A percentile compares a stretch with the other conserved stretches of the same genome.
Conservation (phyloP, 37 sponge, comb jelly and placozoan genomes). For the Beroe ovata region DNA sequence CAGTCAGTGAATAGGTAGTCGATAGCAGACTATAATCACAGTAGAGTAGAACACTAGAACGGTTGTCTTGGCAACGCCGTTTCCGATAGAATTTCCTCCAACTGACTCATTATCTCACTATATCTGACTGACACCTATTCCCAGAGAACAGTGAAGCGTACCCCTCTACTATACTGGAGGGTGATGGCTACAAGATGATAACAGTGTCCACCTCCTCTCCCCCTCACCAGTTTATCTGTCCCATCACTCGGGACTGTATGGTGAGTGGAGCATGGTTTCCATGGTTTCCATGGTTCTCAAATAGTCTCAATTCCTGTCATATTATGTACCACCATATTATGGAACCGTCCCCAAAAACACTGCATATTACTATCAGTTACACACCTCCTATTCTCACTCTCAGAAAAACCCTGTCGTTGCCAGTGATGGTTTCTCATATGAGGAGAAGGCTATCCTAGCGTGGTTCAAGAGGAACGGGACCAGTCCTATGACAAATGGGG, state of each 20-base stretch:
- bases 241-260: conserved; percentile 58
- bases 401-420: conserved; percentile 69
- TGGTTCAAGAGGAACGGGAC: conserved; percentile 56
- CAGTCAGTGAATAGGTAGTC: no score
- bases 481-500: conserved; percentile 70
- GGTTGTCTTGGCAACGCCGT: no score
- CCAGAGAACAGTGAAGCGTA: conserved; percentile 40
- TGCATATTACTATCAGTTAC: background rate
- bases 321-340: no score
- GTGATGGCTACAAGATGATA: conserved; percentile 49
- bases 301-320: no score
- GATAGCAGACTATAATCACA: background rate
- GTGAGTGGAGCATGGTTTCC: no score
- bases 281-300: no score
- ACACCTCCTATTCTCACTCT: background rate
- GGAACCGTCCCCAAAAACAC: no score
- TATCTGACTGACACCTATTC: background rate
- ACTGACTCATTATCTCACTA: no score
- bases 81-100: no score
- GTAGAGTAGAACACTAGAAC: no score
- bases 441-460: conserved; percentile 49
- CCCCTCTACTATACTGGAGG: background rate
- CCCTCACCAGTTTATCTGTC: conserved; percentile 37
- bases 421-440: conserved; percentile 69
- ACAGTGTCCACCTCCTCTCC: conserved; percentile 46